These are phyloP conservation scores for Turdus rufiventris DNA, from an alignment of 2,113 vertebrate genomes.

Conservation along the genomic window DNA sequence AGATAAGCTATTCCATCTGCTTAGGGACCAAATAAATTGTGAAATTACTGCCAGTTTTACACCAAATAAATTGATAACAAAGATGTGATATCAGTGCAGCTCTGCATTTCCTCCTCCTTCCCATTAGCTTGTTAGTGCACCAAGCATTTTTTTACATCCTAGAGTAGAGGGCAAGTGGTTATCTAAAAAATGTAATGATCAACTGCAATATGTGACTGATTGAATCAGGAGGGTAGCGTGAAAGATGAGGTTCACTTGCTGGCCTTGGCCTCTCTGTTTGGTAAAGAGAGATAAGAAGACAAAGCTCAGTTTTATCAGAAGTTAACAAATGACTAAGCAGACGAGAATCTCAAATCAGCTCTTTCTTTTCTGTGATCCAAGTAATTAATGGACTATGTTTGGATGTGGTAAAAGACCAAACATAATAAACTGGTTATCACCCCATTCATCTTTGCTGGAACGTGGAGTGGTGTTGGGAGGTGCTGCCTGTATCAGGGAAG, in stretches of 20 bases:
- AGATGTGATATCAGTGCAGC: not conserved
- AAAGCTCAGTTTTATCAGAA: constrained; percentile 48
- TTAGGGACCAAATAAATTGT: not conserved
- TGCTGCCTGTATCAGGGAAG: not conserved
- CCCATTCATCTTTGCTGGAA: not conserved
- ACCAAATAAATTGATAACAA: not conserved
- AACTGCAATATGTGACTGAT: constrained; percentile 60
- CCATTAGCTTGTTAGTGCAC: not conserved
- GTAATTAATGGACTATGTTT: not conserved
- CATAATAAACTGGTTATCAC: not conserved
- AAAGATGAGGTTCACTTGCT: constrained; percentile 59
- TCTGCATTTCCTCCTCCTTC: not conserved
- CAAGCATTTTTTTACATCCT: not conserved
- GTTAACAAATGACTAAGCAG: constrained; percentile 40
- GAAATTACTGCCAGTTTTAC: not conserved
- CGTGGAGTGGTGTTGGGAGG: not conserved
- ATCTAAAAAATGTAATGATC: constrained; percentile 52
- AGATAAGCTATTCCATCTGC: not conserved
- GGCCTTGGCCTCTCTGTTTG: constrained; percentile 53
- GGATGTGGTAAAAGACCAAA: not conserved
- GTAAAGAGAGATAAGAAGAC: constrained; percentile 42
- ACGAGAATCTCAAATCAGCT: not conserved
- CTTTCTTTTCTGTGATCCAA: constrained; percentile 4
- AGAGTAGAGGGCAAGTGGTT: not conserved
- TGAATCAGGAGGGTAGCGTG: constrained; percentile 23